Evolutionary conservation across 2,113 vertebrate genomes (phyloP), one percentile per base, ranked within the genome.

Genomic region (Todiramphus saurophagus): DNA sequence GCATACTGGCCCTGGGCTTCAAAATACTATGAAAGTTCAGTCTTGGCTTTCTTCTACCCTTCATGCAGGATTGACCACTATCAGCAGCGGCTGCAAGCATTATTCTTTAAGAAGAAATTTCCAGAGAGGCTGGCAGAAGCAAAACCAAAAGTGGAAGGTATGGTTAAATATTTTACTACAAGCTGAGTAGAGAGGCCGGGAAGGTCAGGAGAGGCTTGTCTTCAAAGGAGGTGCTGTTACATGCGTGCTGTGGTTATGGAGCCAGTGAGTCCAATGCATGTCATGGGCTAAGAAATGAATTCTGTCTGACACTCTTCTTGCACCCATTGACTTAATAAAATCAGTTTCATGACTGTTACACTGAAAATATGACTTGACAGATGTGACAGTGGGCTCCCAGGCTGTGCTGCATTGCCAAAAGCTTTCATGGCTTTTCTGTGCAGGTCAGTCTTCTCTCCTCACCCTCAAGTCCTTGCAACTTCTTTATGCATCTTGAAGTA

Each of bases 71-170:
- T 99, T 23, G 98, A 99, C 97, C 99, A 99, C 96, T 99, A 99
- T 90, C 99, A 99, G 92, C 99, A 99, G 78, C 97, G 99, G n/a
- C 98, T 99, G 24, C 99, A 99, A 96, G 98, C 99, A 39, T 97
- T 99, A 37, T 99, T 99, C 98, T 99, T 99, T 81, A 99, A 99
- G 98, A 99, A 99, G 98, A 99, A 99, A 96, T 99, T 99, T 94
- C 98, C 99, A 55, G 99, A 99, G 95, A 98, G 99, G 46, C 96
- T 99, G 31, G 98, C 98, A 48, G 99, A 99, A 97, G 98, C 98
- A 89, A 99, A 99, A 95, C 99, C 99, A 7, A 99, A 99, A 96
- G 99, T 99, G 60, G 99, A 99, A 99, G 99, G 99, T 99, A 98
- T 25, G 76, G 11, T 77, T 62, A 90, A 81, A 82, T 18, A 25